phyloP scores from a whole-genome alignment of 2,888 invertebrate species.

The Mantis religiosa region DNA sequence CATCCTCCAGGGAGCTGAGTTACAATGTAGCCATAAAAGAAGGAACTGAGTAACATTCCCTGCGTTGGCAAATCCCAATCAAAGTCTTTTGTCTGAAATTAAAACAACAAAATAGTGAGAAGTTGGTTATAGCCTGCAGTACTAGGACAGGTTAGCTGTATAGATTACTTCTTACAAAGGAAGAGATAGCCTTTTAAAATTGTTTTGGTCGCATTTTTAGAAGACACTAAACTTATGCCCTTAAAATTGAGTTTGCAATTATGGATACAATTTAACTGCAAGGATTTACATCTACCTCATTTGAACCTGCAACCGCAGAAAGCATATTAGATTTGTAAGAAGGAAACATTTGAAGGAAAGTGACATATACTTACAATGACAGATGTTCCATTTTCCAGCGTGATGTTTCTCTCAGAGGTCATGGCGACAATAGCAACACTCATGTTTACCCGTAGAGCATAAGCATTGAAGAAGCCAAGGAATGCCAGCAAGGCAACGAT shows the following conservation, averaged over 20 bases:
- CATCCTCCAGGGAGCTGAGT: constrained; percentile 80
- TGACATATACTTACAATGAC: constrained; percentile 36
- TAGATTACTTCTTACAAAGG: no score
- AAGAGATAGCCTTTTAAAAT: no score
- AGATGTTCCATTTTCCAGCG: constrained; percentile 59
- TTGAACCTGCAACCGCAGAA: no score
- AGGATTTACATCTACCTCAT: no score
- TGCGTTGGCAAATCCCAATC: constrained; percentile 75
- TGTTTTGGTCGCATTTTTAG: no score
- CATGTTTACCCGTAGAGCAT: constrained; percentile 79
- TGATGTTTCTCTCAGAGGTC: constrained; percentile 66
- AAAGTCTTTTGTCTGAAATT: constrained; percentile 64
- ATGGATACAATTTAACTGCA: no score
- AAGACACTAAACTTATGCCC: no score
- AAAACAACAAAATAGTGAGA: no score
- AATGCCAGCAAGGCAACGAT: constrained; percentile 74
- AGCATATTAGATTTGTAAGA: no score
- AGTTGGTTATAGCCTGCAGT: no score
- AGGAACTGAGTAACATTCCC: constrained; percentile 77
- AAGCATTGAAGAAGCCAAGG: constrained; percentile 81
- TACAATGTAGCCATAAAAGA: constrained; percentile 84
- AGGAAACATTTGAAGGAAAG: background rate
- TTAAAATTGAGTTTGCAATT: no score
- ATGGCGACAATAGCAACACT: constrained; percentile 93
- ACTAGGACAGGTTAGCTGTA: no score